phyloP scores from a whole-genome alignment of 2,113 vertebrate genomes.

The Probosciger aterrimus region DNA sequence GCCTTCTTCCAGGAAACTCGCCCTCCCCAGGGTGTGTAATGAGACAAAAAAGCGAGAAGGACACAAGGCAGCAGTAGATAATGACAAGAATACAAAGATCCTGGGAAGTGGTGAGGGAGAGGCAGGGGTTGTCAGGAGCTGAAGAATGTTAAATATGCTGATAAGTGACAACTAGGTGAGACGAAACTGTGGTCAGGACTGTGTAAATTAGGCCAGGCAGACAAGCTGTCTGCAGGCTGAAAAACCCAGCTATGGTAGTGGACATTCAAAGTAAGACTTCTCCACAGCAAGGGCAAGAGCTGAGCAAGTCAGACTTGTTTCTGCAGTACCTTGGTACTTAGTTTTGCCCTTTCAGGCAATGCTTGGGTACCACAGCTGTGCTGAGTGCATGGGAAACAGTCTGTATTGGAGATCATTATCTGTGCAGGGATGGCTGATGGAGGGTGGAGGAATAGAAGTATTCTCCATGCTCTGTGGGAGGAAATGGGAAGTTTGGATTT shows the following conservation, averaged over 20 bases:
- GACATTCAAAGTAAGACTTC: background rate
- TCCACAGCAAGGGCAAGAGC: background rate
- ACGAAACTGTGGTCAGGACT: background rate
- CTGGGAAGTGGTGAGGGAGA: background rate
- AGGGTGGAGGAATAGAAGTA: background rate
- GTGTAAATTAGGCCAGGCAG: background rate
- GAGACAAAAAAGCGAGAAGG: background rate
- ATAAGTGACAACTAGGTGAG: background rate
- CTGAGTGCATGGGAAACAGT: background rate
- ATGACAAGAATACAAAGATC: background rate
- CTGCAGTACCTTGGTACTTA: background rate
- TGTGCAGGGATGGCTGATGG: background rate
- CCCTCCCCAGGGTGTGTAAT: background rate
- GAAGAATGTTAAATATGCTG: background rate
- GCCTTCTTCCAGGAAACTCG: constrained; percentile 11
- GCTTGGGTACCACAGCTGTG: background rate
- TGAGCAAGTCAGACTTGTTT: background rate
- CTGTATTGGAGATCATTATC: background rate
- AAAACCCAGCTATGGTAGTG: background rate
- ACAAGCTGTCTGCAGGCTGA: background rate
- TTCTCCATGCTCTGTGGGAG: background rate
- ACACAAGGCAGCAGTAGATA: background rate
- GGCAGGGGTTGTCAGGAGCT: background rate
- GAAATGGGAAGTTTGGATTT: background rate
- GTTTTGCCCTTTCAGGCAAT: background rate